Percentiles rank a stretch among this genome's conserved stretches.
Evolutionary conservation across 2,797 vertebrate genomes (phyloP).

Genomic region (Rhynchonycteris naso): DNA sequence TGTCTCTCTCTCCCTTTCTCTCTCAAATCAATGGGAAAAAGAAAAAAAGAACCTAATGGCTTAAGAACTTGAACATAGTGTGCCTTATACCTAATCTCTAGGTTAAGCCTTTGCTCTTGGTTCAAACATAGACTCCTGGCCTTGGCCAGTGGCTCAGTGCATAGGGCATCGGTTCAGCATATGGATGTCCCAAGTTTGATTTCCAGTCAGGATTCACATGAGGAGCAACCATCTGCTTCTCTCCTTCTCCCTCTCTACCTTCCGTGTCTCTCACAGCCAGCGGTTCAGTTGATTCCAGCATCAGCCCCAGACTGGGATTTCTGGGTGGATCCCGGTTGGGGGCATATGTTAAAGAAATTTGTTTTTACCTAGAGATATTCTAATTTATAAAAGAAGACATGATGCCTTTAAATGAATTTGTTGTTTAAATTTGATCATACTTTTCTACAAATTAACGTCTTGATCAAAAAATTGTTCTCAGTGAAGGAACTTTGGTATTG

Average conservation of each 20-base stretch:
- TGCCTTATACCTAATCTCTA: not conserved
- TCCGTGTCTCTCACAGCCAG: no score
- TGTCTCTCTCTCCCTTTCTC: no score
- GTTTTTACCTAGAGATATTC: constrained; percentile 30
- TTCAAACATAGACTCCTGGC: not conserved
- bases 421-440: constrained; percentile 7
- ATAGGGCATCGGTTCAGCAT: no score
- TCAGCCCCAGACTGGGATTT: no score
- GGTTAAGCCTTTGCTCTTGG: not conserved
- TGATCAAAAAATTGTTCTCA: not conserved
- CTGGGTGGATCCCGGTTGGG: no score
- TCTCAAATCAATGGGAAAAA: no score
- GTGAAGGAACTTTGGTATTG: not conserved
- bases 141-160: no score
- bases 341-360: not conserved
- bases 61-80: not conserved
- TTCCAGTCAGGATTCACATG: not conserved
- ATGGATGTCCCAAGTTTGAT: not conserved
- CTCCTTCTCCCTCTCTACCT: no score
- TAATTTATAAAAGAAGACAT: constrained; percentile 53
- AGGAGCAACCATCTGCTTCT: no score
- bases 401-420: not conserved
- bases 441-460: constrained; percentile 56
- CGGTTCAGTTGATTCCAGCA: no score
- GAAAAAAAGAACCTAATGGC: not conserved